Conservation (phyloP, 2,797 vertebrate genomes). For the Takifugu rubripes region DNA sequence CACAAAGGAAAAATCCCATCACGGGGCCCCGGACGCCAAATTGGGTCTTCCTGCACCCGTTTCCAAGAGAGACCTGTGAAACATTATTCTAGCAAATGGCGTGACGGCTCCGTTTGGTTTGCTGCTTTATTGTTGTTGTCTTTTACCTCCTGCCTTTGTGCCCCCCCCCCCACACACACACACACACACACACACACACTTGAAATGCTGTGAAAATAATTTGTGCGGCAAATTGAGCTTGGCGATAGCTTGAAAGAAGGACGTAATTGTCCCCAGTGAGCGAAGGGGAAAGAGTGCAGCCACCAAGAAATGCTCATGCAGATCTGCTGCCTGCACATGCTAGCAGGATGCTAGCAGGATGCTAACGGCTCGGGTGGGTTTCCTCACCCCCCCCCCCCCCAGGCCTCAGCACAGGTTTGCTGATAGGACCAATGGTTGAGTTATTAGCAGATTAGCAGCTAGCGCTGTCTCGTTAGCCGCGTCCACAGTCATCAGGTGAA, state of each 20-base stretch:
- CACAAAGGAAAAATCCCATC: background rate
- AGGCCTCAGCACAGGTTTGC: too few species aligned
- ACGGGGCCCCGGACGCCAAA: background rate
- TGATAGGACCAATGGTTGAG: too few species aligned
- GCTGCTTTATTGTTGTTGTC: slow-evolving; percentile 30
- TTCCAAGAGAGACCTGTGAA: slow-evolving; percentile 3
- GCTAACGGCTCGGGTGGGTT: too few species aligned
- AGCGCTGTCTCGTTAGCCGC: too few species aligned
- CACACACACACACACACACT: slow-evolving; percentile 23
- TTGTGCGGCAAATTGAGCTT: slow-evolving; percentile 70
- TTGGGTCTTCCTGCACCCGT: slow-evolving; percentile 14
- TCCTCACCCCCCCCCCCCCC: too few species aligned
- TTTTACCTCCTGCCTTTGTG: slow-evolving; percentile 27
- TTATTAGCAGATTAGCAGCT: too few species aligned
- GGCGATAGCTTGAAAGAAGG: slow-evolving; percentile 60
- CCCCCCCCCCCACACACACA: slow-evolving; percentile 28
- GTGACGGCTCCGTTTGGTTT: slow-evolving; percentile 14
- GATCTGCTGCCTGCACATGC: slow-evolving; percentile 38
- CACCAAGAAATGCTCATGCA: background rate
- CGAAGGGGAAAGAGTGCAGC: slow-evolving; percentile 38
- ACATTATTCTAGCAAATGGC: slow-evolving; percentile 1
- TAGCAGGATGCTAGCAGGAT: background rate
- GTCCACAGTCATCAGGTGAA: too few species aligned
- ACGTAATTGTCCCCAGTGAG: slow-evolving; percentile 66
- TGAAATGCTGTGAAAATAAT: slow-evolving; percentile 64